Evolutionary conservation across 2,797 vertebrate species (phyloP), one percentile per base, ranked within the genome.

Genomic region (Eulemur mongoz): DNA sequence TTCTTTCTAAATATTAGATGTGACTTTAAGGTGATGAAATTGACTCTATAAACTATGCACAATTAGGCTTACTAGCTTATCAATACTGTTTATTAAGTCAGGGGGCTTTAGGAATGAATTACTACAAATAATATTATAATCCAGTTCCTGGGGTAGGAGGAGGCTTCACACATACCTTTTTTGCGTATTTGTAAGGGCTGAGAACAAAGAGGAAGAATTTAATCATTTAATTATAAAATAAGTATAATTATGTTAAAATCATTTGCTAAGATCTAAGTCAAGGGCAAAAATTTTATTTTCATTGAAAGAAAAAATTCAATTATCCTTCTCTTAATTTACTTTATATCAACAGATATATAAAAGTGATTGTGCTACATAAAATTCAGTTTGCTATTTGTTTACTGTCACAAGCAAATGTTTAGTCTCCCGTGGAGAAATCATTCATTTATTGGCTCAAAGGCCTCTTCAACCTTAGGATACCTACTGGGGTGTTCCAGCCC

Each of bases 21-120:
- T 69, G 15, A 69, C 11, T 78, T 93, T 82, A 94, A 94, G 35
- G 48, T 95, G 75, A 85, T 84, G 52, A 96, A 80, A 83, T 84
- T 65, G 25, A 57, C 38, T 95, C 69, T 35, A 32, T 83, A 63
- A 80, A 50, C 27, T 90, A 5, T 83, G 45, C 10, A 63, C 35
- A 83, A 15, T 67, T 82, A 76, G 80, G 27, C 30, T 80, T 85
- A 80, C 73, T 93, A 89, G 18, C 82, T 93, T 40, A 91, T 83
- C 48, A 80, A n/a, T 43, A 67, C 65, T 70, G 90, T 80, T 95
- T 93, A 59, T 75, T 93, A 97, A 80, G 25, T 95, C 10, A 50
- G 30, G 30, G 59, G 15, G 10, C 17, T 94, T 95, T 80, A 40
- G 50, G 75, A 95, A 79, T 93, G 5, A 92, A 86, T 93, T 59